Evolutionary conservation across 2,797 vertebrate species (phyloP), one percentile per base, ranked within the genome.

Genomic region (Rachycentron canadum): DNA sequence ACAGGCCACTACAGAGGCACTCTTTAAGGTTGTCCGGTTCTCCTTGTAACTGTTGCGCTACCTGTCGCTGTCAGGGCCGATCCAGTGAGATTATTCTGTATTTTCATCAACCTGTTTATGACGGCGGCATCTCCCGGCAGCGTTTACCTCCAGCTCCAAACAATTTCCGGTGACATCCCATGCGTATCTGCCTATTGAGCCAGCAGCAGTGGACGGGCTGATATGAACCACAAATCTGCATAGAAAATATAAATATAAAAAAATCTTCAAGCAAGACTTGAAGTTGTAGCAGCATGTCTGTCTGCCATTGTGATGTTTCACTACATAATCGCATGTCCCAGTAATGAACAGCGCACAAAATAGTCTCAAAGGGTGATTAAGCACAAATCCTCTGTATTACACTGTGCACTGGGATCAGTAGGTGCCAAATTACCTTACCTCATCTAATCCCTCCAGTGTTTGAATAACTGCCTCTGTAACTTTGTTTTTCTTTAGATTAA

Each of bases 71-170:
- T 49, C 81, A 79, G 70, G 82, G 72, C 74, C 66, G 89, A 69
- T 89, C 86, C 58, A 69, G 45, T 82, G 64, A 84, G 65, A 62
- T 83, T 85, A 84, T 86, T 91, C 77, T 76, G 91, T 90, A 78
- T 89, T 90, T 90, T 89, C 93, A 92, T 94, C 91, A 87, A 91
- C 88, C 92, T 91, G 89, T 91, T 94, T 90, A 88, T 91, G 92
- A 94, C 92, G 90, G 91, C 90, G 88, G 84, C 94, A 94, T 95
- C 89, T 93, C 88, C 93, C 91, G 92, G 94, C 72, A 94, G 92
- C 88, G 75, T 85, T 94, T 86, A 64, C 72, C 83, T 85, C 79
- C 62, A 89, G 86, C 62, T 79, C 73, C 76, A 70, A 89, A 93
- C 87, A 65, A 89, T 81, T 95, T 95, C 95, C 95, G 86, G 81